phyloP scores from a whole-genome alignment of 2,113 vertebrate species.

The Charina bottae region DNA sequence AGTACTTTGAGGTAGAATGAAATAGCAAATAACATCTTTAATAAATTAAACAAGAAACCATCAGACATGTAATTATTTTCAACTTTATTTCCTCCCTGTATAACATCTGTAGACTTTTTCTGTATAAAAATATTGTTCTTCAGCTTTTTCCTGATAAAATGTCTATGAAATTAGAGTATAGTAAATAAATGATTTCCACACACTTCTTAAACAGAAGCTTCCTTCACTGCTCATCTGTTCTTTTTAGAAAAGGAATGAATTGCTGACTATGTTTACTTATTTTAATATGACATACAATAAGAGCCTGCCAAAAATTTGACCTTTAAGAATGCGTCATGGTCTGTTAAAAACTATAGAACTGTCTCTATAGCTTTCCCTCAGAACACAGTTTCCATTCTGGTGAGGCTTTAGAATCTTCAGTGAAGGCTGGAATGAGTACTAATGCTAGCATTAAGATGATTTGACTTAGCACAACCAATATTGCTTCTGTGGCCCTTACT shows the following conservation, averaged over 20 bases:
- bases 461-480: neutral
- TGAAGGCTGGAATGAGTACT: neutral
- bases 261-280: constrained; percentile 21
- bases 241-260: constrained; percentile 39
- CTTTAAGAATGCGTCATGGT: neutral
- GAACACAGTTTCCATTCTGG: neutral
- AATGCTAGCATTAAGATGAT: neutral
- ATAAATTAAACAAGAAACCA: neutral
- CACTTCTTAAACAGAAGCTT: constrained; percentile 23
- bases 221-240: constrained; percentile 40
- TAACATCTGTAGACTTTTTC: constrained; percentile 37
- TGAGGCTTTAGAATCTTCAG: neutral
- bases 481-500: neutral
- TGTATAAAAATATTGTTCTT: constrained; percentile 33
- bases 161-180: constrained; percentile 35
- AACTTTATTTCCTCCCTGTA: neutral
- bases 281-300: constrained; percentile 15
- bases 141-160: constrained; percentile 25
- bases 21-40: neutral
- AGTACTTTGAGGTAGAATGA: neutral
- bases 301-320: constrained; percentile 17
- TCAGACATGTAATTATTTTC: neutral
- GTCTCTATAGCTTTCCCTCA: neutral
- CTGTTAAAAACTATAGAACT: constrained; percentile 19
- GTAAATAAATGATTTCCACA: constrained; percentile 39